Percentiles rank a stretch among this genome's conserved stretches.
These are phyloP conservation scores for Ceriagrion tenellum DNA, from an alignment of 2,888 invertebrate species.

Conservation along the genomic window DNA sequence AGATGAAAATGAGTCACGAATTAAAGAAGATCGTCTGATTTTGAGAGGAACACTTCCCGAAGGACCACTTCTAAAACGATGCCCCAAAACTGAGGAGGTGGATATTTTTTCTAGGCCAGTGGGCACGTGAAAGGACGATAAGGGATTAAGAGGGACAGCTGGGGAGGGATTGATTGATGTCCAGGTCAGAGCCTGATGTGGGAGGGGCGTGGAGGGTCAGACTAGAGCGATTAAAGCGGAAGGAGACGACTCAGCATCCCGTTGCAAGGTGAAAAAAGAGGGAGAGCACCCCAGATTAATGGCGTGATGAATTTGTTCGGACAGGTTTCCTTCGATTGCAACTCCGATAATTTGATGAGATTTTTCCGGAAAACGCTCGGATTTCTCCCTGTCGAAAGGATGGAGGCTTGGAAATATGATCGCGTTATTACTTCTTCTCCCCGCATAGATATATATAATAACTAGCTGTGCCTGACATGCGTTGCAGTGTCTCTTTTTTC, in stretches of 20 bases:
- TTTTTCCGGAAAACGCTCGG: background rate
- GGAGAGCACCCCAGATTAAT: background rate
- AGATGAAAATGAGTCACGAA: background rate
- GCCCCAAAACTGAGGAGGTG: background rate
- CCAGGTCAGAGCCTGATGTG: background rate
- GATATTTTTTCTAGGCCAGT: background rate
- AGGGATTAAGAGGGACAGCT: background rate
- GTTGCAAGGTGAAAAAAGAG: background rate
- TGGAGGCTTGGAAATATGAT: no score
- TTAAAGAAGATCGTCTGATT: background rate
- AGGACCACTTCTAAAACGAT: background rate
- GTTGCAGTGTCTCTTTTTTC: no score
- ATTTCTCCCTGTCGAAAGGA: background rate
- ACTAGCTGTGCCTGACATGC: no score
- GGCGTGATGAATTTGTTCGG: background rate
- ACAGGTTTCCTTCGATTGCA: conserved; percentile 15
- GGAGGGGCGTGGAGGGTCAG: background rate
- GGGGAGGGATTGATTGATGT: conserved; percentile 38
- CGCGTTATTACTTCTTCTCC: no score
- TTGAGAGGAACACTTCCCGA: background rate
- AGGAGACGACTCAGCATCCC: conserved; percentile 23
- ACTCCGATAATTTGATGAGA: background rate
- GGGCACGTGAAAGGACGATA: background rate
- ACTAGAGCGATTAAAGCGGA: background rate
- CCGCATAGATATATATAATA: no score